These are phyloP conservation scores for Chaetodon auriga DNA, from an alignment of 2,113 vertebrate species.

Conservation along the genomic window DNA sequence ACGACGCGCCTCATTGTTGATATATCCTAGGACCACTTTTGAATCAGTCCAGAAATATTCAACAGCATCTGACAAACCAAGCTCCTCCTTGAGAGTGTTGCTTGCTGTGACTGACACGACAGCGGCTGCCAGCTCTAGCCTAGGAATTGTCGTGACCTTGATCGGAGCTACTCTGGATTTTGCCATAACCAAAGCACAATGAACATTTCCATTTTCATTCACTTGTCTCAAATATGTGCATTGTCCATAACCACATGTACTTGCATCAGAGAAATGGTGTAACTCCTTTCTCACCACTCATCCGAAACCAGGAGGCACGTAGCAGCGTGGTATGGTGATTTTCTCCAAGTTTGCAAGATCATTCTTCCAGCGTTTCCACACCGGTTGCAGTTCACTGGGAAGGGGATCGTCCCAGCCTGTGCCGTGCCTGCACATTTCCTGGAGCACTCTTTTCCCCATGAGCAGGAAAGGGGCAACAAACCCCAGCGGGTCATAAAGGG, in stretches of 20 bases:
- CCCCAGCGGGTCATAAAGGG: no score
- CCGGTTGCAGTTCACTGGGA: neutral
- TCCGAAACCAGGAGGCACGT: neutral
- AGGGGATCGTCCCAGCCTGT: neutral
- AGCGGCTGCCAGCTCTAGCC: neutral
- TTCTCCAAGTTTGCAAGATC: neutral
- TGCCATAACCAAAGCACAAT: neutral
- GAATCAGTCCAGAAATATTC: neutral
- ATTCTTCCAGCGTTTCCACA: neutral
- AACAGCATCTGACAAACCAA: neutral
- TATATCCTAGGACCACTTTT: neutral
- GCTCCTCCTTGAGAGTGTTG: neutral
- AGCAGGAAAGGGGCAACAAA: neutral
- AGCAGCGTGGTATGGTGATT: neutral
- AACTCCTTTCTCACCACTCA: neutral
- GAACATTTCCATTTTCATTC: neutral
- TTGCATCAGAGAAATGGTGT: slow-evolving; percentile 5
- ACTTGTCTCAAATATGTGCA: neutral
- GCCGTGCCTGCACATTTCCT: neutral
- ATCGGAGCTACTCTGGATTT: neutral
- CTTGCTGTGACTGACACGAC: neutral
- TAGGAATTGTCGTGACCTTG: neutral
- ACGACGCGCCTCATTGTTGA: neutral
- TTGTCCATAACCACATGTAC: neutral
- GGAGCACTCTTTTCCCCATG: neutral